Base-by-base conservation (phyloP, 2,888 invertebrate genomes). In the Lycia hirtaria region DNA sequence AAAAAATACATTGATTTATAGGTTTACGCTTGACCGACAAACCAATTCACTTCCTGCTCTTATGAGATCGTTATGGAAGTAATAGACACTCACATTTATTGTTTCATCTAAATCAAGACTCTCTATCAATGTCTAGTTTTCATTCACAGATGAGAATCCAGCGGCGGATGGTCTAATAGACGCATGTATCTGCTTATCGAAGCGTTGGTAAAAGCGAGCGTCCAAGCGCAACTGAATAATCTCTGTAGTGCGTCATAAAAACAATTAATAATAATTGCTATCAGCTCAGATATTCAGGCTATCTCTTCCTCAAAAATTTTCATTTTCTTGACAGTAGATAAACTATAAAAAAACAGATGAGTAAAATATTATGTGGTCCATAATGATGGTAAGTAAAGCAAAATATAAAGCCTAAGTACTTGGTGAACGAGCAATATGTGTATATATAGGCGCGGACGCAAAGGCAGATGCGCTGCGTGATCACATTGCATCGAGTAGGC, bases 171-270 rank as follows among this genome's bases (percentile, higher is more conserved):
- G 26, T 10, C n/a, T n/a, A 1, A 22, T 62, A 72, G 68, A 72
- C 76, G 76, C 79, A 79, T 75, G n/a, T n/a, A 56, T 73, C 77
- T 85, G 85, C 64, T 80, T 82, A 79, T 70, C 78, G 76, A 78
- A 79, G 75, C 87, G 87, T 85, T 78, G 64, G 88, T 77, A 90
- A 91, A 87, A 91, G 91, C 80, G 74, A 9, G 75, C 84, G 75
- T 60, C 87, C 82, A 83, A 77, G 82, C 88, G 87, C 62, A 75
- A 81, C 90, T 67, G 43, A 77, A 62, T 80, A 75, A 81, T 83
- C 80, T 82, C 76, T 79, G 80, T 77, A 75, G 80, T 80, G 75
- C 41, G 56, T 55, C 53, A 41, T 62, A 50, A 49, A 58, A 40
- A 45, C 33, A 41, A 50, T 45, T 51, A 44, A n/a, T 41, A 43